Base-by-base conservation (phyloP, 2,113 vertebrate genomes). In the Leptobrachium ailaonicum region DNA sequence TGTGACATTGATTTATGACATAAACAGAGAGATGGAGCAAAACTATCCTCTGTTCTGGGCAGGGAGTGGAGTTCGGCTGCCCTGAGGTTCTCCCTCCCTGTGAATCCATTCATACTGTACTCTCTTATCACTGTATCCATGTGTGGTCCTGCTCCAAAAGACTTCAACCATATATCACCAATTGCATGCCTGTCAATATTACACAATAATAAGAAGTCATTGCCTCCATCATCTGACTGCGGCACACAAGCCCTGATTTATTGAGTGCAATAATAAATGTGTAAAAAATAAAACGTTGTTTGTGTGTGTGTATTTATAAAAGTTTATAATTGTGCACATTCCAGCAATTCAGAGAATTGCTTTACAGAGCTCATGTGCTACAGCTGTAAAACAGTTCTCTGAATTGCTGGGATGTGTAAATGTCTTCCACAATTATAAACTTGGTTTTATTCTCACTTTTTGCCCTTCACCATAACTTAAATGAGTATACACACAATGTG, bases 1-100 rank as follows among this genome's bases (percentile, higher is more conserved):
- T 76, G 69, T 66, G 82, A 85, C 69, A 42, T 6, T 82, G 87
- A 83, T 83, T n/a, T 81, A 81, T 71, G 78, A 80, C 42, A 71
- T 81, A 76, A 66, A 54, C 56, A 78, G 73, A 71, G 42, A 66
- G 70, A 64, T 60, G 32, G 10, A 66, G 71, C 62, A 74, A 81
- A 69, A 47, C 75, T 3, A 0, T 82, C 77, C 78, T 83, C 71
- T 2, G 1, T 78, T 75, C 72, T 76, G 42, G 50, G 44, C 58
- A 79, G 60, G 56, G 76, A 41, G 77, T 54, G 8, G 75, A 71
- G 76, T 42, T 14, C 40, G 69, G 40, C 72, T 84, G 75, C 58
- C 63, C 44, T 66, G 20, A 14, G 2, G 0, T 77, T 81, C 79
- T 82, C 66, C 82, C 82, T 83, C 40, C 0, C 80, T 58, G 41